These are phyloP conservation scores for Numenius phaeopus DNA, from an alignment of 2,797 vertebrate genomes.

Conservation along the genomic window DNA sequence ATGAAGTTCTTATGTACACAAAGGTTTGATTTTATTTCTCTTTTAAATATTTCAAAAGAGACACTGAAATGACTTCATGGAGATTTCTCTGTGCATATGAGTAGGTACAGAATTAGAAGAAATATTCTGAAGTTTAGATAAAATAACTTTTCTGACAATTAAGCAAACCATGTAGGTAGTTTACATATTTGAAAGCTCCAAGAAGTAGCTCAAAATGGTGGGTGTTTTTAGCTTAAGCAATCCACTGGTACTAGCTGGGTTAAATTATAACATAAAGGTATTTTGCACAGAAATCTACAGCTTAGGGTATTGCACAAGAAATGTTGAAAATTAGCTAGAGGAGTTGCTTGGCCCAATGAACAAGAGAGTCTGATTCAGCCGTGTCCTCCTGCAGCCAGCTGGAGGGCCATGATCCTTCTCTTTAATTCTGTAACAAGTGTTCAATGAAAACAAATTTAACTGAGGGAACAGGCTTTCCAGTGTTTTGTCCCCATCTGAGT, in stretches of 20 bases:
- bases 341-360: neutral
- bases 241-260: neutral
- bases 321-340: neutral
- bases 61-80: neutral
- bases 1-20: neutral
- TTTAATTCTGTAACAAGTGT: neutral
- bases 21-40: neutral
- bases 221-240: neutral
- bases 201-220: neutral
- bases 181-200: neutral
- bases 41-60: neutral
- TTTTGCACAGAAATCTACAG: neutral
- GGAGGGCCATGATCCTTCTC: neutral
- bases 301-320: neutral
- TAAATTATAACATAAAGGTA: neutral
- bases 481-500: neutral
- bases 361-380: neutral
- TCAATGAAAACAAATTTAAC: neutral
- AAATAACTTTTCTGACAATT: neutral
- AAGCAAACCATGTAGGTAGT: neutral
- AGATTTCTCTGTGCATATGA: neutral
- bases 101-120: neutral
- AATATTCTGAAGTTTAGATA: neutral
- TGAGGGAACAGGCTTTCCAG: neutral
- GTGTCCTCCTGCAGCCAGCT: neutral